A percentile compares a stretch with the other conserved stretches of the same genome.
Conservation (phyloP, 2,797 vertebrate genomes). For the Notamacropus eugenii region DNA sequence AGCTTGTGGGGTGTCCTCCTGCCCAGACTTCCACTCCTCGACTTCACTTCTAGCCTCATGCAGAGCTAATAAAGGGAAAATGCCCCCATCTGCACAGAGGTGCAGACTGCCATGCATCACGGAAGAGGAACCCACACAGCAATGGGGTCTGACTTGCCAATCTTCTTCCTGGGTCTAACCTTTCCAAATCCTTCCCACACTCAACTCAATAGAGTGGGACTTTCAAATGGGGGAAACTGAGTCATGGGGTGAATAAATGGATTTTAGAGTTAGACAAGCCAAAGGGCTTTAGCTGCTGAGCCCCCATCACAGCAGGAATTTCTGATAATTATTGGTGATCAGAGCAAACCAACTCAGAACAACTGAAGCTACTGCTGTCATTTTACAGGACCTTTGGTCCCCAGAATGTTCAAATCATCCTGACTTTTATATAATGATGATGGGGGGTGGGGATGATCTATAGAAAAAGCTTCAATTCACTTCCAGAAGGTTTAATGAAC, state of each 20-base stretch:
- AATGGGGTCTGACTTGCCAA: neutral
- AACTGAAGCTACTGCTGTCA: neutral
- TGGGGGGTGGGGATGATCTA: neutral
- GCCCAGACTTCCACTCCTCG: neutral
- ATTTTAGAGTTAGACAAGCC: neutral
- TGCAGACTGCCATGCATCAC: neutral
- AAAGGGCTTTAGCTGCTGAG: neutral
- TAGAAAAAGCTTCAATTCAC: neutral
- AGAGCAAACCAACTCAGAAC: neutral
- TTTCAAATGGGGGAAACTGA: neutral
- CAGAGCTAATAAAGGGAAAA: neutral
- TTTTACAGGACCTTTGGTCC: neutral
- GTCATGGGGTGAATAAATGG: neutral
- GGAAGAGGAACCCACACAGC: neutral
- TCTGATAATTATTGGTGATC: neutral
- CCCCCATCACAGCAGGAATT: neutral
- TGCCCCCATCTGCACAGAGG: neutral
- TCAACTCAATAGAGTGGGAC: neutral
- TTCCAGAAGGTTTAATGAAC: neutral
- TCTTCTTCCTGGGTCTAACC: neutral
- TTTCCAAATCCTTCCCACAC: neutral
- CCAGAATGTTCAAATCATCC: neutral
- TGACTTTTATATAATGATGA: neutral
- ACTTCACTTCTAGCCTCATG: neutral
- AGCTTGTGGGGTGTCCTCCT: no score